Evolutionary conservation across 1,140 invertebrate genomes (phyloP).

Genomic region (Ostrea edulis): DNA sequence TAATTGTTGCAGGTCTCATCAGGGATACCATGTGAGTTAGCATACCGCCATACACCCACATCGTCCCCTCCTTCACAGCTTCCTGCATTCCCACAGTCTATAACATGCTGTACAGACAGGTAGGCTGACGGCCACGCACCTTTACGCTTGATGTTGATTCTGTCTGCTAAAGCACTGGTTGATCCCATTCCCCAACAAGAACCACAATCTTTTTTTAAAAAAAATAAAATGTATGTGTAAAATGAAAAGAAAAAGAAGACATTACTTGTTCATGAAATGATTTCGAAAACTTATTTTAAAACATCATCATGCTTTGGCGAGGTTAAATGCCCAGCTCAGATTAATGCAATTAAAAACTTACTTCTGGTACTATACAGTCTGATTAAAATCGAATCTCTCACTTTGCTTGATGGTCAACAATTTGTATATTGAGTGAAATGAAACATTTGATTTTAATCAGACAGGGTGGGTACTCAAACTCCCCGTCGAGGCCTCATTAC

Average conservation of each 20-base stretch:
- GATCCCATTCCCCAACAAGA: conserved; percentile 82
- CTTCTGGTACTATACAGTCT: too few species aligned
- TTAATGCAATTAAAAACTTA: too few species aligned
- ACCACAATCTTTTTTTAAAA: conserved; percentile 79
- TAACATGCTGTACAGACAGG: conserved; percentile 79
- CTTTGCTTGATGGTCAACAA: too few species aligned
- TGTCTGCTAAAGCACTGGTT: conserved; percentile 80
- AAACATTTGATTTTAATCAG: too few species aligned
- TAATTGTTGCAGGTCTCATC: conserved; percentile 82
- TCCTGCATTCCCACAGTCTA: conserved; percentile 80
- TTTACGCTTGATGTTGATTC: conserved; percentile 81
- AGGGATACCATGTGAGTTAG: conserved; percentile 80
- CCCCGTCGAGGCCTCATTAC: too few species aligned
- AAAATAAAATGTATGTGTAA: background rate
- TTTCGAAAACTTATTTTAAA: too few species aligned
- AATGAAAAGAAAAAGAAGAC: background rate
- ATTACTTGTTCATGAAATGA: too few species aligned
- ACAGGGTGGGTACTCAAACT: too few species aligned
- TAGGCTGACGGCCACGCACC: conserved; percentile 81
- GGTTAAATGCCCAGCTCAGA: too few species aligned
- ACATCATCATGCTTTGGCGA: too few species aligned
- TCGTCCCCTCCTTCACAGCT: conserved; percentile 79
- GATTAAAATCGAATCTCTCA: too few species aligned
- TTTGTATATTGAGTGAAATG: too few species aligned
- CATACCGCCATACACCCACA: conserved; percentile 79